Evolutionary conservation across 2,797 vertebrate genomes (phyloP).

Genomic region (Mus minutoides): DNA sequence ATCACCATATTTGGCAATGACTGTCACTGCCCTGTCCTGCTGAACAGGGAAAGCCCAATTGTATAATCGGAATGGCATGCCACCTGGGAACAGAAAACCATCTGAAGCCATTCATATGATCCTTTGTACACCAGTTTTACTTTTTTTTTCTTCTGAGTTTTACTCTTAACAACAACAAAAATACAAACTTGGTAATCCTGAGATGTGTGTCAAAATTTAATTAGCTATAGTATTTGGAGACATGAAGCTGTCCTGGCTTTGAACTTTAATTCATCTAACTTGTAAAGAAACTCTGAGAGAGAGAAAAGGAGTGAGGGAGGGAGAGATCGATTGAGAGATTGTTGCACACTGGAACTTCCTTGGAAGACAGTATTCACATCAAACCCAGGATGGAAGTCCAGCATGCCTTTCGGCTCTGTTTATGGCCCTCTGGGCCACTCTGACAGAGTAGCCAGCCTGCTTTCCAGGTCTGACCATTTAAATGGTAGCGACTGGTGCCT

Average conservation of each 20-base stretch:
- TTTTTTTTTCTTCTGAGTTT: not conserved
- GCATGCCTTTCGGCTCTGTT: not conserved
- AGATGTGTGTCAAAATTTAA: not conserved
- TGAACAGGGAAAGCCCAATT: not conserved
- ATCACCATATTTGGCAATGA: constrained; percentile 5
- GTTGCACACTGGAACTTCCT: not conserved
- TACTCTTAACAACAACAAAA: not conserved
- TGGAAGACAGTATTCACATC: not conserved
- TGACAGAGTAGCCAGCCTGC: not conserved
- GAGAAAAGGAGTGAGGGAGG: accelerated
- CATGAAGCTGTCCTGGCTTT: not conserved
- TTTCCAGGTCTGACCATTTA: constrained; percentile 40
- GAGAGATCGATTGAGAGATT: not conserved
- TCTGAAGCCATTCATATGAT: not conserved
- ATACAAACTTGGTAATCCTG: not conserved
- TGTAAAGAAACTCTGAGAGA: not conserved
- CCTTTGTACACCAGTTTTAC: not conserved
- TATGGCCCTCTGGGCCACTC: not conserved
- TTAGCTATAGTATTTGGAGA: constrained; percentile 17
- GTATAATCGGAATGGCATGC: not conserved
- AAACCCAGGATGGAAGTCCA: not conserved
- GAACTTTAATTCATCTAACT: constrained; percentile 43
- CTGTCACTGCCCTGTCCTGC: not conserved
- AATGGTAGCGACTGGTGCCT: constrained; percentile 10
- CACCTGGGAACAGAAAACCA: not conserved